phyloP scores from a whole-genome alignment of 2,888 invertebrate species.

The Dyspetes luteomarginatus region DNA sequence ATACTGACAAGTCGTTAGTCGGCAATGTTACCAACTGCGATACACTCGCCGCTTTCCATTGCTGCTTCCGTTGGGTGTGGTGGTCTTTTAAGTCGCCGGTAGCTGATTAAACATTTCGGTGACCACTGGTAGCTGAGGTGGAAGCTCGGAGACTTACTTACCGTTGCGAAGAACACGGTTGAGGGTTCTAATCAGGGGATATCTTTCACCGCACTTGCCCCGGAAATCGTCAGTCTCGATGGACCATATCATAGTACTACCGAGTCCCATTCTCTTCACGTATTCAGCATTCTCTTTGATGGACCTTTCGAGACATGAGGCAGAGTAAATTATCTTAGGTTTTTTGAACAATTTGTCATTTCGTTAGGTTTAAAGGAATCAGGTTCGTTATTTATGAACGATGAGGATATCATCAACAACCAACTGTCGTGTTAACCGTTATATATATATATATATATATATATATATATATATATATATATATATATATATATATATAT shows the following conservation, averaged over 20 bases:
- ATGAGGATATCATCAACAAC: too few relatives aligned
- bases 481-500: too few relatives aligned
- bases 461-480: too few relatives aligned
- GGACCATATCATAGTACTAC: conserved; percentile 91
- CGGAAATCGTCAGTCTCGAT: conserved; percentile 91
- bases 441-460: too few relatives aligned
- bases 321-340: too few relatives aligned
- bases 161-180: conserved; percentile 79
- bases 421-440: too few relatives aligned
- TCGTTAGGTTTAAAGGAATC: too few relatives aligned
- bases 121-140: not conserved
- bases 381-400: too few relatives aligned
- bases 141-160: conserved; percentile 1
- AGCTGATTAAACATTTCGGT: conserved; percentile 9
- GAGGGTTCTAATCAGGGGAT: conserved; percentile 87
- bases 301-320: conserved; percentile 82
- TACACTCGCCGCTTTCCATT: conserved; percentile 77
- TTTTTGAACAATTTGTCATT: too few relatives aligned
- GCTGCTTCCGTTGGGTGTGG: too few relatives aligned
- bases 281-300: conserved; percentile 82
- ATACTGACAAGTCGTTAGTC: conserved; percentile 82
- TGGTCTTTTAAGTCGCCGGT: not conserved
- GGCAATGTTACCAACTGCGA: conserved; percentile 82
- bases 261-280: conserved; percentile 79
- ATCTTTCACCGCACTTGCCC: conserved; percentile 86